Evolutionary conservation across 2,888 invertebrate genomes (phyloP), one percentile per base, ranked within the genome.

Genomic region (Pemphredon lugubris): DNA sequence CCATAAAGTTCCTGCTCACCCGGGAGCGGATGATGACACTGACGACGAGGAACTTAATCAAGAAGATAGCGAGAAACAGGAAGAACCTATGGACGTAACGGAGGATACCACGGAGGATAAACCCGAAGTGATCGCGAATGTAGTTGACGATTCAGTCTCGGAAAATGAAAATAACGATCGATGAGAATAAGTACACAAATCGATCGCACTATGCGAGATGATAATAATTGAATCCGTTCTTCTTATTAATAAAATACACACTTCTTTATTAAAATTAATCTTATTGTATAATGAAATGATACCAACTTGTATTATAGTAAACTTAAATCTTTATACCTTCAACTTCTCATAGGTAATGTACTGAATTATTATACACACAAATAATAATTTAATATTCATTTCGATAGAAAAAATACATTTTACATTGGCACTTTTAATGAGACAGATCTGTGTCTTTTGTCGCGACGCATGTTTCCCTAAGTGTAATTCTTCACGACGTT

Each of bases 1-100:
- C 47, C 90, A 91, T 68, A 92, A 92, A 81, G 92, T 93, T 55
- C 92, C 94, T 0, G 91, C 92, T 42, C 94, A 95, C 90, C 94
- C 94, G 44, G 95, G 94, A 40, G 93, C 93, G 77, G 92, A 91
- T 68, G 90, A 92, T 26, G 92, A 93, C 69, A 91, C 92, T 0
- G 93, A 94, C 83, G 93, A 93, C 82, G 93, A 94, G 83, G 92
- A 93, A 73, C 92, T 92, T 67, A 87, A 86, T 14, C 75, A 86
- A 47, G 61, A 73, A 6, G 63, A 71, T 23, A 6, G 53, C n/a
- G 67, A 68, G 34, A 42, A 63, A 4, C 32, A 47, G 5, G 44
- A 51, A 9, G 58, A 61, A 26, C 40, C 47, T 9, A 30, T 14
- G 0, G 47, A 55, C 11, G 57, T 70, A n/a, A n/a, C n/a, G 67